Evolutionary conservation across 92 coral and sea anemone genomes (phyloP).

Genomic region (Zoanthus solanderi): DNA sequence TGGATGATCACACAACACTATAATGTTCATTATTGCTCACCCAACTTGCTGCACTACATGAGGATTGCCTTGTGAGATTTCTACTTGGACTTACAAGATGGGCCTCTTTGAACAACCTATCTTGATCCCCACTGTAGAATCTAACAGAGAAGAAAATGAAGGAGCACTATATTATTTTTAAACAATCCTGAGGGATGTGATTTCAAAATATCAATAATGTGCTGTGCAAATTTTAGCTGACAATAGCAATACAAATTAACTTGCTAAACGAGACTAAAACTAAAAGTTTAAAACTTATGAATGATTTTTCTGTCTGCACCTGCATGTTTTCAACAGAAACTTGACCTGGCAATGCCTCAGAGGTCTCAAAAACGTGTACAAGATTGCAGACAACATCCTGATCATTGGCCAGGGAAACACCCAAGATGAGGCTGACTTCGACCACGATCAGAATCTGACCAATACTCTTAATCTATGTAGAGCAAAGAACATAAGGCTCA

Average conservation of each 20-base stretch:
- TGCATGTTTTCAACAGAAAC: slow-evolving; percentile 48
- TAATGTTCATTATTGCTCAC: slow-evolving; percentile 33
- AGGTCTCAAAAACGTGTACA: slow-evolving; percentile 41
- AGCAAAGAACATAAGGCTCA: slow-evolving; percentile 49
- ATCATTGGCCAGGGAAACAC: slow-evolving; percentile 54
- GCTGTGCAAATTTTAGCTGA: too few relatives aligned
- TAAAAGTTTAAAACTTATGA: too few relatives aligned
- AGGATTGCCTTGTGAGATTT: slow-evolving; percentile 61
- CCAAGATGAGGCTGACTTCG: slow-evolving; percentile 9
- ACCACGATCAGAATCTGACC: slow-evolving; percentile 55
- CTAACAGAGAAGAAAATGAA: slow-evolving; percentile 45
- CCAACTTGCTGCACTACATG: slow-evolving; percentile 51
- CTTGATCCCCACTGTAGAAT: slow-evolving; percentile 98
- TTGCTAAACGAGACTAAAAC: too few relatives aligned
- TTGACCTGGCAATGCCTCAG: slow-evolving; percentile 43
- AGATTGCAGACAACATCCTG: slow-evolving; percentile 63
- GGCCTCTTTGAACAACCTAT: slow-evolving; percentile 93
- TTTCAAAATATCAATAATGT: too few relatives aligned
- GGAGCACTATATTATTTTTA: background rate
- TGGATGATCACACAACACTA: too few relatives aligned
- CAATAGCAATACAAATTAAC: too few relatives aligned
- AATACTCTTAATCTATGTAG: slow-evolving; percentile 47
- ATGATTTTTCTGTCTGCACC: slow-evolving; percentile 25
- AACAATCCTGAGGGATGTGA: background rate
- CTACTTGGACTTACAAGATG: slow-evolving; percentile 90